phyloP scores from a whole-genome alignment of 2,113 vertebrate species.

The Lophius piscatorius region DNA sequence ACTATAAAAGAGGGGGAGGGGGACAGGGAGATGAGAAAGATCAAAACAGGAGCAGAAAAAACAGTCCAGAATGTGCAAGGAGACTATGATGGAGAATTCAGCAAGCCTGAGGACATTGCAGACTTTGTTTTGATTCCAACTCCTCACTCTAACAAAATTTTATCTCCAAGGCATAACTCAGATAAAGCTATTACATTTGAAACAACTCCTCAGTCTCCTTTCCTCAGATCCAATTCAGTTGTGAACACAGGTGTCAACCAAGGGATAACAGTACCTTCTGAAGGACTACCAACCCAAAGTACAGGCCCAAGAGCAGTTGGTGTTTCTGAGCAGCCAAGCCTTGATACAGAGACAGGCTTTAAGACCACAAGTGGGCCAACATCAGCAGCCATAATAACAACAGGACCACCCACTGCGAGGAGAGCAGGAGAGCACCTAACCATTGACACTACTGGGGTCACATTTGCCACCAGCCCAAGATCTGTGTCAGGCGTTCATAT shows the following conservation, averaged over 20 bases:
- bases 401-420: not conserved
- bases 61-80: conserved; percentile 39
- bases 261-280: conserved; percentile 14
- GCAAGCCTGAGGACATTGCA: conserved; percentile 40
- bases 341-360: conserved; percentile 15
- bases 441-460: not conserved
- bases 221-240: conserved; percentile 33
- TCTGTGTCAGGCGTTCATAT: conserved; percentile 1
- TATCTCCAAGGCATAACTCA: conserved; percentile 21
- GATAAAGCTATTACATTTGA: conserved; percentile 36
- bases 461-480: conserved; percentile 7
- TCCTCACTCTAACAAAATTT: conserved; percentile 22
- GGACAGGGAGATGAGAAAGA: conserved; percentile 20
- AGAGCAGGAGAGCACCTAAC: conserved; percentile 19
- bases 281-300: conserved; percentile 19
- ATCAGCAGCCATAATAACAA: conserved; percentile 15
- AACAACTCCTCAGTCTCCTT: conserved; percentile 40
- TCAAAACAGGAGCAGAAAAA: conserved; percentile 48
- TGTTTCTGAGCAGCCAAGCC: conserved; percentile 1
- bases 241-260: conserved; percentile 35
- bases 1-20: conserved; percentile 39
- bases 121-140: conserved; percentile 55
- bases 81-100: conserved; percentile 51
- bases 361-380: conserved; percentile 8
- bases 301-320: not conserved